These are phyloP conservation scores for Scolanthus callimorphus DNA, from an alignment of 92 coral and sea anemone species.

Conservation along the genomic window DNA sequence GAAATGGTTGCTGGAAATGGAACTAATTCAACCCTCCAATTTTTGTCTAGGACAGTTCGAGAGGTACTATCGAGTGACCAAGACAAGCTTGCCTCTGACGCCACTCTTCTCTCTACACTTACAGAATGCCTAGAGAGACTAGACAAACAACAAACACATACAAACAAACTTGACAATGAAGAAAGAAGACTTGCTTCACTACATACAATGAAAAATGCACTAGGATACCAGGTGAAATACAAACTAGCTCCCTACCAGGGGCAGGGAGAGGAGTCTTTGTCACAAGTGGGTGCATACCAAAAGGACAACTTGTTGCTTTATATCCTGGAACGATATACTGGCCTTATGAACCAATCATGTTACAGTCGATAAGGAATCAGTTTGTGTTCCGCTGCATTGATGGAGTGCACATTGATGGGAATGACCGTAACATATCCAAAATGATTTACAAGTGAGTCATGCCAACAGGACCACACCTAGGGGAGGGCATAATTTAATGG, in stretches of 20 bases:
- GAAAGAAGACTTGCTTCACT: conserved; percentile 1
- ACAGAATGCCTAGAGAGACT: conserved; percentile 35
- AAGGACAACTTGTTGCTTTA: conserved; percentile 73
- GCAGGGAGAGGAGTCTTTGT: conserved; percentile 94
- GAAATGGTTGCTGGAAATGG: too few relatives aligned
- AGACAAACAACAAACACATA: conserved; percentile 19
- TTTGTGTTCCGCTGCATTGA: conserved; percentile 94
- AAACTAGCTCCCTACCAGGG: conserved; percentile 66
- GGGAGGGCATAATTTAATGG: too few relatives aligned
- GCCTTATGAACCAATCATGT: conserved; percentile 82
- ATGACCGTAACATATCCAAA: conserved; percentile 84
- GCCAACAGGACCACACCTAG: too few relatives aligned
- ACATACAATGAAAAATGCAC: conserved; percentile 47
- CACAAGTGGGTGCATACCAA: conserved; percentile 57
- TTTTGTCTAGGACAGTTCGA: conserved; percentile 66
- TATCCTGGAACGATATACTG: conserved; percentile 97
- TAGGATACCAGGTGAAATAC: conserved; percentile 72
- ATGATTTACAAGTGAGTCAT: conserved; percentile 80
- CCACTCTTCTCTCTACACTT: conserved; percentile 41
- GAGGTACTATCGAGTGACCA: conserved; percentile 56
- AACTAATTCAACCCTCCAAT: not conserved
- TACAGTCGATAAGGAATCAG: conserved; percentile 87
- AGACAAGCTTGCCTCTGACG: conserved; percentile 61
- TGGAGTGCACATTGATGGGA: conserved; percentile 93
- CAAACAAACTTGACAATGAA: not conserved